phyloP scores from a whole-genome alignment of 2,113 vertebrate genomes.

The Oncorhynchus clarkii region DNA sequence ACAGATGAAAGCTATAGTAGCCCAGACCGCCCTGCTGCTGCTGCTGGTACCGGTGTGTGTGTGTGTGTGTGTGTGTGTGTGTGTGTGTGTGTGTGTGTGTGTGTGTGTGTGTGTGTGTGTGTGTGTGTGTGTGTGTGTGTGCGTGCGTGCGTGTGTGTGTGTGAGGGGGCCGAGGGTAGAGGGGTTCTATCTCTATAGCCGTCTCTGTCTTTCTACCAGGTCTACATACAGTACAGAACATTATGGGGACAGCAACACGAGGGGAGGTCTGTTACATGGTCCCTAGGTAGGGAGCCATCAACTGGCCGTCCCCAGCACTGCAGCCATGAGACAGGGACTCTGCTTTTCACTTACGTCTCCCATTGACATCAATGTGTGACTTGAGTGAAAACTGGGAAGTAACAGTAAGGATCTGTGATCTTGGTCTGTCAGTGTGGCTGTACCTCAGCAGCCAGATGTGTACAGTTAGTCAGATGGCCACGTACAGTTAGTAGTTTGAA shows the following conservation, averaged over 20 bases:
- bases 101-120: too few species aligned
- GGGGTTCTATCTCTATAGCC: conserved; percentile 44
- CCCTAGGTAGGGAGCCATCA: conserved; percentile 9
- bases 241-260: background rate
- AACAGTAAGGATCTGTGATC: too few species aligned
- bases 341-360: background rate
- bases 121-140: background rate
- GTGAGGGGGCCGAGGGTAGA: background rate
- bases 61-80: too few species aligned
- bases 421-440: too few species aligned
- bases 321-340: background rate
- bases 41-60: background rate
- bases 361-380: too few species aligned
- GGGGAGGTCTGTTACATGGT: conserved; percentile 18
- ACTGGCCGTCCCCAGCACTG: background rate
- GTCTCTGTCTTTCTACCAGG: conserved; percentile 65
- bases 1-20: conserved; percentile 87
- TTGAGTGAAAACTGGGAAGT: too few species aligned
- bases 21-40: conserved; percentile 46
- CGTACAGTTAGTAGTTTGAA: background rate
- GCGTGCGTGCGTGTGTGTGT: background rate
- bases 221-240: conserved; percentile 12
- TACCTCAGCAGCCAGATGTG: too few species aligned
- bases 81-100: too few species aligned
- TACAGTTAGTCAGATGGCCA: too few species aligned